Conservation (phyloP, 1,140 invertebrate species). For the Neuroterus valhalla region DNA sequence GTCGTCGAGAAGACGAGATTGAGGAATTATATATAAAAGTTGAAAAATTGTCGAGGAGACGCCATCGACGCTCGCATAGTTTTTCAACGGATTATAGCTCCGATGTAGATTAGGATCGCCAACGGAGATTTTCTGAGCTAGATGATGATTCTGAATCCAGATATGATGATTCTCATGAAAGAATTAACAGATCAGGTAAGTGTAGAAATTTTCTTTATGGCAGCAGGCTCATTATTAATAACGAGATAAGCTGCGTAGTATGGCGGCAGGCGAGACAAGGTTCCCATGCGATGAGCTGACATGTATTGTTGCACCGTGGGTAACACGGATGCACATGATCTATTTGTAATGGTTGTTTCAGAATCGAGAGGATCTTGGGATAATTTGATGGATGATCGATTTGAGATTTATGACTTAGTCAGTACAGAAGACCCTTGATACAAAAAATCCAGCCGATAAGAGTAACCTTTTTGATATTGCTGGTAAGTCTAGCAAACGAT, state of each 20-base stretch:
- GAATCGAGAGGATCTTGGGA: neutral
- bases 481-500: no score
- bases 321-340: no score
- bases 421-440: neutral
- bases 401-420: neutral
- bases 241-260: neutral
- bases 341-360: no score
- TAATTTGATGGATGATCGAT: neutral
- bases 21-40: neutral
- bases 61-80: neutral
- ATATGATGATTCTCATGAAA: neutral
- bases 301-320: no score
- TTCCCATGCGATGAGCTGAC: neutral
- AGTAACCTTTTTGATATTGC: no score
- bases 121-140: neutral
- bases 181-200: constrained; percentile 2
- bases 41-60: neutral
- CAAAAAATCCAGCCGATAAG: no score
- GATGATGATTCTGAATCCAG: neutral
- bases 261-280: neutral
- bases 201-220: neutral
- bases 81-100: neutral
- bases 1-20: neutral
- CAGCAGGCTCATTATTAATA: constrained; percentile 2
- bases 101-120: neutral